Conservation (phyloP, 2,113 vertebrate species). For the Scartelaos histophorus region DNA sequence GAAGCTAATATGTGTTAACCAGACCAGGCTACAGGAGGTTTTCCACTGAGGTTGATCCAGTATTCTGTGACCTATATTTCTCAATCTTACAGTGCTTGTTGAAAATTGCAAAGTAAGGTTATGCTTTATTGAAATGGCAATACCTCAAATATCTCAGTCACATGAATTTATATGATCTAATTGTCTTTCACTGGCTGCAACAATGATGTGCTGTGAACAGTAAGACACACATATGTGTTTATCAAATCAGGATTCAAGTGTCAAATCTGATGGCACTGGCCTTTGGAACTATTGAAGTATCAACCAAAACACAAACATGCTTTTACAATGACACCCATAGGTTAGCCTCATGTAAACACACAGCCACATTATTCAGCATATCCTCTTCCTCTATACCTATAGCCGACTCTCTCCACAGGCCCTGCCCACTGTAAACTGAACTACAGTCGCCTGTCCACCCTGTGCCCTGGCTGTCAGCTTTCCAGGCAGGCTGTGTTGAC, state of each 20-base stretch:
- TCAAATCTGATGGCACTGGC: neutral
- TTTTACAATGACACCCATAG: neutral
- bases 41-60: no score
- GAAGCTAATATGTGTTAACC: no score
- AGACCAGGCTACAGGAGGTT: no score
- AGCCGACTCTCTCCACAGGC: conserved; percentile 46
- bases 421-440: conserved; percentile 50
- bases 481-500: conserved; percentile 74
- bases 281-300: neutral
- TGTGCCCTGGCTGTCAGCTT: conserved; percentile 78
- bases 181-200: no score
- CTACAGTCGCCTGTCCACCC: conserved; percentile 63
- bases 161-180: no score
- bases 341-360: neutral
- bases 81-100: no score
- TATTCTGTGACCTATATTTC: no score
- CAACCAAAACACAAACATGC: neutral
- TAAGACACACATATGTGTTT: no score
- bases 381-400: conserved; percentile 19
- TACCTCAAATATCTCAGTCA: no score
- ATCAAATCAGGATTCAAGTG: neutral
- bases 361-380: conserved; percentile 8
- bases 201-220: no score
- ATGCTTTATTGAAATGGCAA: no score
- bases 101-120: no score